These are phyloP conservation scores for Lepidonotus clava DNA, from an alignment of 2,888 invertebrate genomes.

Conservation along the genomic window DNA sequence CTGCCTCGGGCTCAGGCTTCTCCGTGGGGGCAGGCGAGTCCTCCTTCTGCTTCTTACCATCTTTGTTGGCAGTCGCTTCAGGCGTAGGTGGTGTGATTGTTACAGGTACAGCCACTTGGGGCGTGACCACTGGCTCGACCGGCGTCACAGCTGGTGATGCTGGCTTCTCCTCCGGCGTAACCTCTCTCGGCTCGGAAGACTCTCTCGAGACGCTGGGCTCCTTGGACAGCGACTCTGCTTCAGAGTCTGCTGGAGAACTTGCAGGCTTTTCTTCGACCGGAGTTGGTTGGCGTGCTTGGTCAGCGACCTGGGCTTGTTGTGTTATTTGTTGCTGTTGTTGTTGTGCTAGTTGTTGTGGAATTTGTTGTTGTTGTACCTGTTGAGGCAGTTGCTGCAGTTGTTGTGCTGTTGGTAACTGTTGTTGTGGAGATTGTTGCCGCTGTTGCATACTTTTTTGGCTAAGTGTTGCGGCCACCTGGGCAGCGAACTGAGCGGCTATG, in stretches of 20 bases:
- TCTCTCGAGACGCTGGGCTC: slow-evolving; percentile 15
- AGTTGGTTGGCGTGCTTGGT: neutral
- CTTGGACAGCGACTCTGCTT: neutral
- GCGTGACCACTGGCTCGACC: neutral
- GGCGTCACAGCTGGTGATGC: neutral
- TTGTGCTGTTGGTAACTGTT: neutral
- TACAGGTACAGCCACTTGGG: slow-evolving; percentile 26
- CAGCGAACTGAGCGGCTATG: slow-evolving; percentile 73
- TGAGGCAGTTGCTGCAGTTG: slow-evolving; percentile 7
- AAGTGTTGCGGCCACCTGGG: slow-evolving; percentile 69
- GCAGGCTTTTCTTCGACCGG: neutral
- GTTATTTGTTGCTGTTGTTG: neutral
- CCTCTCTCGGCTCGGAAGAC: slow-evolving; percentile 16
- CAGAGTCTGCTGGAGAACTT: neutral
- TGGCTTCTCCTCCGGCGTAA: neutral
- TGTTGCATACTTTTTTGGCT: neutral
- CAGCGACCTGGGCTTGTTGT: neutral
- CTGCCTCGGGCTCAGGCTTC: neutral
- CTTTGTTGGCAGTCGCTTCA: neutral
- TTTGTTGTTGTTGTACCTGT: slow-evolving; percentile 15
- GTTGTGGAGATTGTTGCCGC: neutral
- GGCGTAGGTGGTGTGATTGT: slow-evolving; percentile 36
- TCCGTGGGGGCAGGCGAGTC: neutral
- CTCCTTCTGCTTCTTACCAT: neutral
- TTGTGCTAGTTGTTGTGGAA: neutral